Conservation (phyloP, 2,113 vertebrate species). For the Rousettus leschenaultii region DNA sequence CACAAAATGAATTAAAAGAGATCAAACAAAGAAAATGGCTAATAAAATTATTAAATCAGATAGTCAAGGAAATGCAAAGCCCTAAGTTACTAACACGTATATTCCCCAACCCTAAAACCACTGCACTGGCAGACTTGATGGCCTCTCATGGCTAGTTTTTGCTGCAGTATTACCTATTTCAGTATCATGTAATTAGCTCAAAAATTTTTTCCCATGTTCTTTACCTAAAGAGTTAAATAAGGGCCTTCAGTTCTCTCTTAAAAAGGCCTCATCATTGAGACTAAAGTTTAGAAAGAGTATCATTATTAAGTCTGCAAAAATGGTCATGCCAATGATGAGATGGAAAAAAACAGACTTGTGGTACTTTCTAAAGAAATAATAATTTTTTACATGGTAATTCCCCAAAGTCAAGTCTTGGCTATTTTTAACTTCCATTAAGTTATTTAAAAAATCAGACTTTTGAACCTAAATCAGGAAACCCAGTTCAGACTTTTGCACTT, state of each 20-base stretch:
- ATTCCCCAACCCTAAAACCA: not conserved
- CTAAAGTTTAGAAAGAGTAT: conserved; percentile 30
- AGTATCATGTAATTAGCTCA: not conserved
- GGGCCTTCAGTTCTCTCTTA: not conserved
- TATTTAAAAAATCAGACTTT: conserved; percentile 54
- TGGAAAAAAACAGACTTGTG: conserved; percentile 53
- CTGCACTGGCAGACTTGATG: not conserved
- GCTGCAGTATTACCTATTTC: not conserved
- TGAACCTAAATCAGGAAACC: conserved; percentile 51
- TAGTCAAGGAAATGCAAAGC: not conserved
- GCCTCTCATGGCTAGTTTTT: not conserved
- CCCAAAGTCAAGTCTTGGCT: conserved; percentile 42
- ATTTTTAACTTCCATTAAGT: conserved; percentile 56
- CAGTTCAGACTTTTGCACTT: not conserved
- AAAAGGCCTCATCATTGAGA: not conserved
- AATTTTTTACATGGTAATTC: conserved; percentile 40
- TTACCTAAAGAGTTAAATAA: not conserved
- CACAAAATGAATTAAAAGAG: conserved; percentile 37
- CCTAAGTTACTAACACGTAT: not conserved
- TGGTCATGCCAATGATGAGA: conserved; percentile 24
- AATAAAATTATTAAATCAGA: conserved; percentile 29
- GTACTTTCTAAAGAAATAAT: conserved; percentile 53
- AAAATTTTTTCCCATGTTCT: not conserved
- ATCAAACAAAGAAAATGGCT: conserved; percentile 41
- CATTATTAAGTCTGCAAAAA: conserved; percentile 55